These are phyloP conservation scores for Siniperca chuatsi DNA, from an alignment of 2,113 vertebrate species.

Conservation along the genomic window DNA sequence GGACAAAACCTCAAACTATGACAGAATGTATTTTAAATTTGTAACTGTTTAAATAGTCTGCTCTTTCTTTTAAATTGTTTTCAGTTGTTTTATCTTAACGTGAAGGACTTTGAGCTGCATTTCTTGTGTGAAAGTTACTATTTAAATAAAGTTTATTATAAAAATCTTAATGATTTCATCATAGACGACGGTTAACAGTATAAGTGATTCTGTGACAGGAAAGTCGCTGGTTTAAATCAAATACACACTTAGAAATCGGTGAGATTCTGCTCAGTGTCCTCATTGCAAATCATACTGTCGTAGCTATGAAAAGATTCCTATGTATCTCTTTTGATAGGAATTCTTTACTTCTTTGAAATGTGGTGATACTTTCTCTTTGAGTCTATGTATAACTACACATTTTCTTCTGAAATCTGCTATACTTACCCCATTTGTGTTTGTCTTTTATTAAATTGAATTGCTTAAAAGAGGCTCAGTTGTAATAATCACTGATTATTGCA, in stretches of 20 bases:
- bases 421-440: not conserved
- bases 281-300: not conserved
- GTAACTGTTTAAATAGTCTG: not conserved
- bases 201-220: not conserved
- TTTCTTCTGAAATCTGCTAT: not conserved
- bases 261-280: not conserved
- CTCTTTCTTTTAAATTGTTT: not conserved
- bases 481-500: not conserved
- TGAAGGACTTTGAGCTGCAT: not conserved
- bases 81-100: not conserved
- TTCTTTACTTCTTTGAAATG: not conserved
- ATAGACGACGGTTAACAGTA: not conserved
- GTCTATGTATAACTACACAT: not conserved
- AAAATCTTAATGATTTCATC: not conserved
- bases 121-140: not conserved
- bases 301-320: not conserved
- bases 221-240: too few species aligned
- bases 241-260: not conserved
- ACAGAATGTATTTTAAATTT: not conserved
- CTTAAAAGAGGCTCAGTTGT: not conserved
- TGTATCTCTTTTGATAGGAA: too few species aligned
- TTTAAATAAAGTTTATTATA: not conserved
- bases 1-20: too few species aligned
- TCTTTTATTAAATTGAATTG: not conserved
- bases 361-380: not conserved